Evolutionary conservation across 2,113 vertebrate species (phyloP), one percentile per base, ranked within the genome.

Genomic region (Chamaea fasciata): DNA sequence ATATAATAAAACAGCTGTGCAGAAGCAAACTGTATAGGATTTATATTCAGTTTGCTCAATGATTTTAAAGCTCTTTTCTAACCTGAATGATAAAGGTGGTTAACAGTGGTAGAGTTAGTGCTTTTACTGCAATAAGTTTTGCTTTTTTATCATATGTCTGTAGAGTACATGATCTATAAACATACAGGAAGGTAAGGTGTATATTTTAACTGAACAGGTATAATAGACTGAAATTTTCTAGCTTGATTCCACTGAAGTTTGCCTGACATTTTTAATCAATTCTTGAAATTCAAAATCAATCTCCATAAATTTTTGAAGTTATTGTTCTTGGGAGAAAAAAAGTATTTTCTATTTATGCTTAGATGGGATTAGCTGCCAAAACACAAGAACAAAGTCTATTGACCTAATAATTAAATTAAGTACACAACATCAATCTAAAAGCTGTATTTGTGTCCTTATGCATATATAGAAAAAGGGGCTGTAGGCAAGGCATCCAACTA

Each of bases 281-380:
- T 8, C 7, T 71, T 68, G 27, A 80, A 79, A 83, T 35, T 83
- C 22, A 68, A 79, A 64, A 70, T 82, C 8, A 57, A 33, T 46
- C 15, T 88, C 57, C 42, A 37, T 2, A 75, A 67, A 24, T 76
- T 60, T 79, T 57, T 68, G 2, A 79, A 49, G 53, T 59, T 1
- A 41, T 22, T 42, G 2, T 2, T 20, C 7, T 3, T 0, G 2
- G 7, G 3, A 4, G 0, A 3, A 6, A 4, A 13, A 11, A 37
- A 1, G 4, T 20, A 53, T 33, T 64, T 88, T 47, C 5, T 60
- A 5, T 53, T 80, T 80, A 11, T 90, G 12, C 15, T 87, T 76
- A 68, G 13, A 62, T 46, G 6, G 11, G 11, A 33, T 64, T 28
- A 55, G 30, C 31, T 89, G n/a, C 19, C n/a, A 41, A 90, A 70